Base-by-base conservation (phyloP, 2,888 invertebrate species). In the Elgonia sp. region DNA sequence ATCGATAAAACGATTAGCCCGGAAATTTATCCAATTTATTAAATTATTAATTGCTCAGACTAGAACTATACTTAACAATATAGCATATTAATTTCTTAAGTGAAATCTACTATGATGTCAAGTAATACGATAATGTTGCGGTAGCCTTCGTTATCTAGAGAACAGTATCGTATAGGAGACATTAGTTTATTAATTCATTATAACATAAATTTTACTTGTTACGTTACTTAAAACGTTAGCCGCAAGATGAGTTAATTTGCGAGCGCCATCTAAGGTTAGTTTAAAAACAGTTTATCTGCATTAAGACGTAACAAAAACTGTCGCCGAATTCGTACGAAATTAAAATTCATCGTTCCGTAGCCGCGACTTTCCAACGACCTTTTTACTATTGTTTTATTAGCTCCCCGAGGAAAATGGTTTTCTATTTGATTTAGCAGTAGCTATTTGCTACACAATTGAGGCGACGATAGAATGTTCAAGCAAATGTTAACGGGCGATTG, bases 401-500 rank as follows among this genome's bases (percentile, higher is more conserved):
- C 57, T 57, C 16, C 37, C 46, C 62, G 70, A 60, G 42, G 40
- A 57, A 57, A 79, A 57, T 57, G 57, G 42, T 86, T 70, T 86
- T 86, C 69, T 79, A 73, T 73, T 73, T 83, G 57, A 77, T 86
- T 63, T 55, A 77, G n/a, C 65, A 39, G 65, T 57, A 77, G 77
- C 72, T 82, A 83, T 86, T 83, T 72, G 79, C 83, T 82, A 63
- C 57, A 63, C 76, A 82, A 86, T 77, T 73, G 70, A 67, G 60
- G 81, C 39, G 77, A 77, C 82, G 77, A 86, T 82, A 60, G 76
- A 72, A 77, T 65, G 82, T 82, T 82, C 82, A 87, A 67, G 77
- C 79, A 79, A 83, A 87, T 83, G 84, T 79, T 84, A 76, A 75
- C 76, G 63, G 80, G 39, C 73, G 81, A 84, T 84, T 80, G 69